A percentile compares a stretch with the other conserved stretches of the same genome.
Evolutionary conservation across 2,113 vertebrate genomes (phyloP).

Genomic region (Heteronetta atricapilla): DNA sequence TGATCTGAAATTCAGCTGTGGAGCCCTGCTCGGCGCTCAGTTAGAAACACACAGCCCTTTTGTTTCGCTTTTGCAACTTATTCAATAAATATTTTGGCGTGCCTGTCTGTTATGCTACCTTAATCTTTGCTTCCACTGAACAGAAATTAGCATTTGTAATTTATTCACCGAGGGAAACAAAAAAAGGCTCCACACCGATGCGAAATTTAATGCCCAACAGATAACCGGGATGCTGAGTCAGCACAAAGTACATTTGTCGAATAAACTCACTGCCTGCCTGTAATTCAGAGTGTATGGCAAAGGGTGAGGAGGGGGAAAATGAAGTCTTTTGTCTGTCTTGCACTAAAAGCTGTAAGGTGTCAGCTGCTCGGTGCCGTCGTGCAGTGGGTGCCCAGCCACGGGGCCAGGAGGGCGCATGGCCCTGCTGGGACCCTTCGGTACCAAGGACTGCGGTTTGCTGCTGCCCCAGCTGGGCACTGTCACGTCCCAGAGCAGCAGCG

Average conservation of each 20-base stretch:
- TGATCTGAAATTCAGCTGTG: background rate
- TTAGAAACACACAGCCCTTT: background rate
- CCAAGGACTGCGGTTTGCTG: background rate
- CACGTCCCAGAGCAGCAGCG: background rate
- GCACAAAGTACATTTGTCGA: background rate
- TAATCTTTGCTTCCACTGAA: background rate
- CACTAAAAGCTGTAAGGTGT: fast-evolving
- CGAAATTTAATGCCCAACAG: background rate
- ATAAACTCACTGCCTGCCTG: background rate
- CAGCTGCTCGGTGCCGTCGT: fast-evolving
- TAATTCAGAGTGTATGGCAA: background rate
- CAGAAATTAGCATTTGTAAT: slow-evolving; percentile 39
- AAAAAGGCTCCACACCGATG: background rate
- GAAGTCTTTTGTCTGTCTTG: background rate
- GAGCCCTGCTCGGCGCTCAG: background rate
- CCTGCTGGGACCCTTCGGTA: too few relatives aligned
- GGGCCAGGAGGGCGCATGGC: too few relatives aligned
- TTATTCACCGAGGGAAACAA: background rate
- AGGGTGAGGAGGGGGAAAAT: fast-evolving
- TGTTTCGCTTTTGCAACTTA: background rate
- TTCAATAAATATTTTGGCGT: slow-evolving; percentile 22
- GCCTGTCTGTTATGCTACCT: slow-evolving; percentile 2
- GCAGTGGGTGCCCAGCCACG: too few relatives aligned
- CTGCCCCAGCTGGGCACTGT: background rate
- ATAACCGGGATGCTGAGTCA: background rate